Base-by-base conservation (phyloP, 1,140 invertebrate species). In the Zelostemma sp. region DNA sequence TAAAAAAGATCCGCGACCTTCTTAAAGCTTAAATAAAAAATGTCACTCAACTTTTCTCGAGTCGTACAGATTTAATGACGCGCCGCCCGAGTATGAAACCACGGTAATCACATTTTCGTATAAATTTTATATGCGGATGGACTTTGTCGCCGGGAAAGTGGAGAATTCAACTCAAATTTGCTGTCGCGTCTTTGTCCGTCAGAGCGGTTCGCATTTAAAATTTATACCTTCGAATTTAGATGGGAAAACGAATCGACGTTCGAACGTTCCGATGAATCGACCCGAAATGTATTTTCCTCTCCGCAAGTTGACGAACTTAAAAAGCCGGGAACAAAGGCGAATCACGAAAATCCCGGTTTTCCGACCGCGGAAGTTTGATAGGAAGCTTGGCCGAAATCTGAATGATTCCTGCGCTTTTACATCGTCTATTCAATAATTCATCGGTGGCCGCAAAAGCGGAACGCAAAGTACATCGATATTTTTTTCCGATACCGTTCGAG, bases 371-470 rank as follows among this genome's bases (percentile, higher is more conserved):
- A 18, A 46, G 18, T 43, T 43, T 43, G 14, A 17, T 1, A 9
- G 43, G 43, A 18, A 43, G 11, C 12, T 40, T 40, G 11, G 14
- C 2, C 2, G 43, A 19, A 12, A 19, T 18, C 43, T 11, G 19
- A 46, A 46, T 43, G 17, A 43, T 17, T 17, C 11, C 41, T 43
- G 15, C 6, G 21, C 21, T 43, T 3, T 19, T 46, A 43, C 41
- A 18, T 19, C 3, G 8, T 1, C 43, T 49, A 31, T 18, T 54
- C 55, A 60, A 59, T 66, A 55, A 59, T 66, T 60, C 49, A 55
- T 66, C 33, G 54, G 45, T 9, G 21, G 9, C 35, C 12, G 35
- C 35, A 38, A 46, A 19, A 19, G 17, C 43, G 6, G n/a, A 11
- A n/a, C 43, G 18, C 16, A 46, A 46, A 46, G 43, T 46, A 19